Evolutionary conservation across 1,140 invertebrate species (phyloP).

Genomic region (Hetaerina americana): DNA sequence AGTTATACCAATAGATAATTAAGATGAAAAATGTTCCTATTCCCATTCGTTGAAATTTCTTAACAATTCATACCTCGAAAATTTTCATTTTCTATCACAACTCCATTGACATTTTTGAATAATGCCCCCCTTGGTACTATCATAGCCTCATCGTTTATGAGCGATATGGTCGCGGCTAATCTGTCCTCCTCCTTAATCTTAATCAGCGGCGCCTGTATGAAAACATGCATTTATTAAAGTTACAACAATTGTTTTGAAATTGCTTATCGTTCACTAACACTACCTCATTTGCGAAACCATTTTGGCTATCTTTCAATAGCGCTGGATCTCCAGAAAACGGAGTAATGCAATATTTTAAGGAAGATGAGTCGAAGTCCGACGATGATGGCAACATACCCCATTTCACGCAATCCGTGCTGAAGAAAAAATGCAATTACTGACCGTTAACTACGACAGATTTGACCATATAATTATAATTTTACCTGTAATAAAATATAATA

Average conservation of each 20-base stretch:
- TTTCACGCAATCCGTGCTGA: no score
- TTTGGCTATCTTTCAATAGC: constrained; percentile 28
- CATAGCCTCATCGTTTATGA: constrained; percentile 51
- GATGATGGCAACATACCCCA: no score
- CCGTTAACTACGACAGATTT: no score
- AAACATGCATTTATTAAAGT: no score
- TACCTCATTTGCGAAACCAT: no score
- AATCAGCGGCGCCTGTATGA: constrained; percentile 7
- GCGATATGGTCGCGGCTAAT: constrained; percentile 48
- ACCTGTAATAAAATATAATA: constrained; percentile 53
- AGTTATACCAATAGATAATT: not conserved
- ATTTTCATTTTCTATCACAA: constrained; percentile 47
- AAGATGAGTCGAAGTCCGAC: not conserved
- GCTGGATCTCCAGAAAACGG: constrained; percentile 33
- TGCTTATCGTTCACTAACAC: no score
- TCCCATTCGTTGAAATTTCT: no score
- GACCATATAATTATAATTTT: no score
- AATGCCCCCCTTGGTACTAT: constrained; percentile 57
- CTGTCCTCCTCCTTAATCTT: constrained; percentile 61
- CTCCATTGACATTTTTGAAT: constrained; percentile 47
- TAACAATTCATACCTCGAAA: constrained; percentile 60
- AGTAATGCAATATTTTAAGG: constrained; percentile 15
- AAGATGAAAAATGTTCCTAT: no score
- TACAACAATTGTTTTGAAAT: no score
- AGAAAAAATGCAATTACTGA: no score